These are phyloP conservation scores for Polyergus mexicanus DNA, from an alignment of 1,140 invertebrate genomes.

Conservation along the genomic window DNA sequence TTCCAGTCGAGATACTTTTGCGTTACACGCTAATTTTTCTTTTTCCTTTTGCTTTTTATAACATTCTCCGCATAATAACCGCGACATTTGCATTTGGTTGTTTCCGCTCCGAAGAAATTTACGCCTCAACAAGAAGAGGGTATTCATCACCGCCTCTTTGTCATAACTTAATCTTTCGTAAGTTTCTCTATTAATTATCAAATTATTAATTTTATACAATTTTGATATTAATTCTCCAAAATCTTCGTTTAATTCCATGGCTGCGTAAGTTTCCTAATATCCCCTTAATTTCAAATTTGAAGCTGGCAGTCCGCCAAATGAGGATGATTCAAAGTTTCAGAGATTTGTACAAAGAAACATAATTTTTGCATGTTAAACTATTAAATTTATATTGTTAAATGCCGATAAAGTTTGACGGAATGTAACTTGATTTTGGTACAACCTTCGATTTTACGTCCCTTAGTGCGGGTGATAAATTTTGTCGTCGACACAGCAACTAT, in stretches of 20 bases:
- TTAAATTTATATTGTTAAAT: constrained; percentile 28
- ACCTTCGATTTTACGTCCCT: not conserved
- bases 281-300: constrained; percentile 31
- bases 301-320: constrained; percentile 4
- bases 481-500: not conserved
- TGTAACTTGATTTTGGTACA: not conserved
- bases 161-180: constrained; percentile 12
- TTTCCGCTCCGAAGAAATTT: constrained; percentile 26
- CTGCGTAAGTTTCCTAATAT: constrained; percentile 15
- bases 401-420: constrained; percentile 5
- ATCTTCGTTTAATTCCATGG: not conserved
- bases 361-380: constrained; percentile 14
- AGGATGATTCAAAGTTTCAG: constrained; percentile 25
- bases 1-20: not conserved
- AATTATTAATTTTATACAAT: constrained; percentile 33
- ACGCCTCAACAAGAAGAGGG: not conserved
- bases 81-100: constrained; percentile 25
- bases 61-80: constrained; percentile 6
- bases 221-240: constrained; percentile 3
- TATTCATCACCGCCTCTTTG: constrained; percentile 15
- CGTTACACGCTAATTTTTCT: constrained; percentile 33
- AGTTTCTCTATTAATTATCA: constrained; percentile 30
- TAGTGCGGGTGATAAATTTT: constrained; percentile 33
- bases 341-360: not conserved
- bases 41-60: not conserved